phyloP scores from a whole-genome alignment of 2,888 invertebrate genomes.

The Scaptomyza polygonia region DNA sequence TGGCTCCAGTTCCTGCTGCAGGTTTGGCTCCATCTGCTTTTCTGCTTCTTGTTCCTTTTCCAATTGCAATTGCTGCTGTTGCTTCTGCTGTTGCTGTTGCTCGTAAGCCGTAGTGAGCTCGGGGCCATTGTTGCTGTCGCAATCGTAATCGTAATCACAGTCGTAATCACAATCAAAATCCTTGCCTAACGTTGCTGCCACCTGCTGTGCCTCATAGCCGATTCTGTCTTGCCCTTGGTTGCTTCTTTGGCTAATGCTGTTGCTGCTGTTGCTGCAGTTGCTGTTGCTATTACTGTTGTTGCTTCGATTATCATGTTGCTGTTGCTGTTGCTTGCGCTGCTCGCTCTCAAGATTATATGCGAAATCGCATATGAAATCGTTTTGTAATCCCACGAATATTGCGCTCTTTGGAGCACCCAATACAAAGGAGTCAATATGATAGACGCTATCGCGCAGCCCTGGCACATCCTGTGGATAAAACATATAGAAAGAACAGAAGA shows the following conservation, averaged over 20 bases:
- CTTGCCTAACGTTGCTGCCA: constrained; percentile 16
- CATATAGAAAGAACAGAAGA: constrained; percentile 65
- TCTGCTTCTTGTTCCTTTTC: constrained; percentile 17
- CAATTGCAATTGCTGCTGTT: neutral
- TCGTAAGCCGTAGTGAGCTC: constrained; percentile 23
- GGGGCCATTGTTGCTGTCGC: constrained; percentile 32
- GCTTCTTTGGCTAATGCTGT: constrained; percentile 11
- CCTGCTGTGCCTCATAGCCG: constrained; percentile 30
- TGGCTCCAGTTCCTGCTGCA: neutral
- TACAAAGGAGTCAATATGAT: constrained; percentile 83
- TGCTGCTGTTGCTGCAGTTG: constrained; percentile 10
- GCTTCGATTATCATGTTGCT: constrained; percentile 14
- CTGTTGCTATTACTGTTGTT: constrained; percentile 5
- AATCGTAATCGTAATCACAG: constrained; percentile 57
- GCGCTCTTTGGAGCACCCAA: constrained; percentile 82
- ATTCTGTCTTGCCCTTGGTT: constrained; percentile 5
- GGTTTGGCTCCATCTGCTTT: constrained; percentile 1
- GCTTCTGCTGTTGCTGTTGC: constrained; percentile 7
- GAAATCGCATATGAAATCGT: constrained; percentile 80
- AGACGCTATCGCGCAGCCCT: constrained; percentile 78
- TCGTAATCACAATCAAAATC: constrained; percentile 50
- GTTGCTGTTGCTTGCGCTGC: constrained; percentile 12
- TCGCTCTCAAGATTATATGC: constrained; percentile 62
- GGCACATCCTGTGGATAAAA: constrained; percentile 83
- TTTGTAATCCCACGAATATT: constrained; percentile 83